These are phyloP conservation scores for Pelochelys cantorii DNA, from an alignment of 2,797 vertebrate species.

Conservation along the genomic window DNA sequence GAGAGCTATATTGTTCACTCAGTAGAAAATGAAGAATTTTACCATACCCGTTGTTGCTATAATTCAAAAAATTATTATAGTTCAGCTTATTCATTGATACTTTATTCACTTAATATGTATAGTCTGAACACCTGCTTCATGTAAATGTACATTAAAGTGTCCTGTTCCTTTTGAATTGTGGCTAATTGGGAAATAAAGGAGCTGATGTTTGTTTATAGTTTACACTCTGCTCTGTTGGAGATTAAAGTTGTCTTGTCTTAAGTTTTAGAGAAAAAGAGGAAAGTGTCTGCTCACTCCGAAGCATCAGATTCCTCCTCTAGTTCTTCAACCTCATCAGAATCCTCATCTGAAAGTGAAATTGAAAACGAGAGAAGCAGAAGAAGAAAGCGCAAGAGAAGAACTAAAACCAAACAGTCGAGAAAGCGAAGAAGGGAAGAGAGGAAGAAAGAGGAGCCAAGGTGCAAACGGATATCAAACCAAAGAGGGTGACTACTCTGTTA, in stretches of 20 bases:
- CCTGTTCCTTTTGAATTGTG: not conserved
- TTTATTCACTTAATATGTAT: not conserved
- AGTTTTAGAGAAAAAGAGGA: constrained; percentile 89
- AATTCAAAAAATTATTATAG: not conserved
- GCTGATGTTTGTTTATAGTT: not conserved
- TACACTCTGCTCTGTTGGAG: not conserved
- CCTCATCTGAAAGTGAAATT: constrained; percentile 84
- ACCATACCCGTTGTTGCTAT: not conserved
- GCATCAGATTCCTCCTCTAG: constrained; percentile 85
- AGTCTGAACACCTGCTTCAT: not conserved
- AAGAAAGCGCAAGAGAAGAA: constrained; percentile 84
- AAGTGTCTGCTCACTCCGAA: constrained; percentile 84
- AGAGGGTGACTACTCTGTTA: constrained; percentile 79
- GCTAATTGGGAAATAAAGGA: not conserved
- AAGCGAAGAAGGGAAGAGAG: constrained; percentile 84
- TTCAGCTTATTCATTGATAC: not conserved
- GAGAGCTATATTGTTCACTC: not conserved
- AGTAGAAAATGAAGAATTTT: not conserved
- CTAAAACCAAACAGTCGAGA: constrained; percentile 86
- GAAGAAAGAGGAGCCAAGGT: constrained; percentile 75
- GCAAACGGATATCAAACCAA: constrained; percentile 71
- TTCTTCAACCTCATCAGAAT: constrained; percentile 85
- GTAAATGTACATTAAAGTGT: not conserved
- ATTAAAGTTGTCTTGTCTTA: not conserved
- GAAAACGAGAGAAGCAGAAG: constrained; percentile 81